Evolutionary conservation across 2,888 invertebrate genomes (phyloP), one percentile per base, ranked within the genome.

Genomic region (Liopterus haemorrhoidalis): DNA sequence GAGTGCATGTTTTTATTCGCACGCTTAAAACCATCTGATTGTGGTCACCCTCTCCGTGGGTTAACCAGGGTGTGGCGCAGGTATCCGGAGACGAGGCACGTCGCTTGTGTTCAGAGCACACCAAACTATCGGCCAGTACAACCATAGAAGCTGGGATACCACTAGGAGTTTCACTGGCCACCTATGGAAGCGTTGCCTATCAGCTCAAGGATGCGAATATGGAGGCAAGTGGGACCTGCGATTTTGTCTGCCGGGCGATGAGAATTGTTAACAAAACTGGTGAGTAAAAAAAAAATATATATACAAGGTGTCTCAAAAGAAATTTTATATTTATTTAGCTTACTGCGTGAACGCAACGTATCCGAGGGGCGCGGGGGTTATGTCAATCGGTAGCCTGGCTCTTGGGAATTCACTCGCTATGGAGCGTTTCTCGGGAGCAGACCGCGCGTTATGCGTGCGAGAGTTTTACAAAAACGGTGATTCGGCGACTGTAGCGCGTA

Each of bases 141-240:
- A 54, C 53, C 62, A 49, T 62, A 72, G 1, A 70, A 74, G 37
- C 51, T 51, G 30, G 55, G 61, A 24, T 57, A 51, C 20, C 50
- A 56, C 41, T 70, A 57, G 70, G 70, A 8, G 63, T 72, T 5
- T 69, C 72, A 1, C 62, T 72, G 3, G 79, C 80, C 3, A 82
- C 82, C 1, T 85, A 85, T 60, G 85, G 85, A 36, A 84, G 84
- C 2, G 79, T 85, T 55, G 82, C 82, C 25, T 85, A 84, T 60
- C 85, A 85, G 65, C 72, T 86, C 42, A 83, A 85, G 57, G 85
- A 85, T 55, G 85, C 85, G 42, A 84, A 84, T 56, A 75, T 82
- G 69, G 85, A 86, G 59, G 82, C 85, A 0, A 79, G 76, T 2
- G 78, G 81, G 5, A 81, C 81, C 1, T 78, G 82, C 54, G 85